Evolutionary conservation across 2,113 vertebrate genomes (phyloP).

Genomic region (Semicossyphus pulcher): DNA sequence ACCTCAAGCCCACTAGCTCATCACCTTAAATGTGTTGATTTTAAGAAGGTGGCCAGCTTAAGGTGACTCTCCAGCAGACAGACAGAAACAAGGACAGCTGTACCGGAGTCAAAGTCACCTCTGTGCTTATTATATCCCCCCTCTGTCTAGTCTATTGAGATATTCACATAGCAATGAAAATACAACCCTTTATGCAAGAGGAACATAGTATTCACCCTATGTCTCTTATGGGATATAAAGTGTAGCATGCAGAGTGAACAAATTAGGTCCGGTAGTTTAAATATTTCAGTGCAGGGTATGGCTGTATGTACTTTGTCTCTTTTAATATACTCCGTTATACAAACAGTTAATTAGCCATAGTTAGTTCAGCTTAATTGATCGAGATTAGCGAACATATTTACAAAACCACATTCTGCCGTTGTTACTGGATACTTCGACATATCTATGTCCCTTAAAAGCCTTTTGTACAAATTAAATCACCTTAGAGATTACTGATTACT

Average conservation of each 20-base stretch:
- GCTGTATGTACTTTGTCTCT: not conserved
- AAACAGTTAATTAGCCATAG: too few species aligned
- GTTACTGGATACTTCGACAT: not conserved
- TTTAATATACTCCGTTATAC: slow-evolving; percentile 24
- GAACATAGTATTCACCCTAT: slow-evolving; percentile 29
- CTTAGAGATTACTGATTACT: not conserved
- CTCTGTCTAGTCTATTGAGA: slow-evolving; percentile 32
- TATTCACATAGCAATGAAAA: slow-evolving; percentile 45
- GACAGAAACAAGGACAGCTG: slow-evolving; percentile 51
- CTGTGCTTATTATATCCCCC: slow-evolving; percentile 38
- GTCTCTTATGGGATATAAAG: slow-evolving; percentile 19
- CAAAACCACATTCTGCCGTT: not conserved
- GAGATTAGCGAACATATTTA: too few species aligned
- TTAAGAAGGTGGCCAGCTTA: slow-evolving; percentile 16
- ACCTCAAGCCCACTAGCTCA: slow-evolving; percentile 27
- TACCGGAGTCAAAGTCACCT: slow-evolving; percentile 63
- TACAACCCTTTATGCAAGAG: slow-evolving; percentile 14
- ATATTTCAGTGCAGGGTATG: not conserved
- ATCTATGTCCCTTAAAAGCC: too few species aligned
- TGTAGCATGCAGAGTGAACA: not conserved
- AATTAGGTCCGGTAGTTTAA: slow-evolving; percentile 13
- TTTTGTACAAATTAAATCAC: too few species aligned
- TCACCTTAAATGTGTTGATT: slow-evolving; percentile 47
- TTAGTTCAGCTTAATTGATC: not conserved
- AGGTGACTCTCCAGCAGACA: slow-evolving; percentile 44